A percentile compares a stretch with the other conserved stretches of the same genome.
These are phyloP conservation scores for Ellobius talpinus DNA, from an alignment of 2,113 vertebrate species.

Conservation along the genomic window DNA sequence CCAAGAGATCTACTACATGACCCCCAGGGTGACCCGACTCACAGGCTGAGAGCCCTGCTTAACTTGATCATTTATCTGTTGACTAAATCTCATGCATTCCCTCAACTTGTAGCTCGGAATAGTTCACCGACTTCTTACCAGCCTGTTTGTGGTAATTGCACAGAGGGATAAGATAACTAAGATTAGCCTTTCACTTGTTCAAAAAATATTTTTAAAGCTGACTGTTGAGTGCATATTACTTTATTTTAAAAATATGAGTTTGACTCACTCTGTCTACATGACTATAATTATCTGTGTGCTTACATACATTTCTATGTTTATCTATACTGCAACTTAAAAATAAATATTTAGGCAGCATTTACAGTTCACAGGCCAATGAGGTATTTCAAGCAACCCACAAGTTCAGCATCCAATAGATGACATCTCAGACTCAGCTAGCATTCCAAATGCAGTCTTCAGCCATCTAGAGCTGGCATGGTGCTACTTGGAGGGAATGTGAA, in stretches of 20 bases:
- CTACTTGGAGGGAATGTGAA: conserved; percentile 20
- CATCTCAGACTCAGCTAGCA: not conserved
- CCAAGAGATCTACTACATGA: not conserved
- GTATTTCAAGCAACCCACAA: conserved; percentile 21
- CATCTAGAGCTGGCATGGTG: not conserved
- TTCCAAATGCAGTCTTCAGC: conserved; percentile 15
- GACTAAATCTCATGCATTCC: not conserved
- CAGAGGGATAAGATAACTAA: not conserved
- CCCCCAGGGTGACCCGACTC: not conserved
- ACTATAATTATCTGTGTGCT: not conserved
- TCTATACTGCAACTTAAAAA: conserved; percentile 37
- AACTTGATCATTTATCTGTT: not conserved
- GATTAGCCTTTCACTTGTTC: not conserved
- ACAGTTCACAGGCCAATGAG: conserved; percentile 12
- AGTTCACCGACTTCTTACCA: not conserved
- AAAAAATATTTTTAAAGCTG: conserved; percentile 13
- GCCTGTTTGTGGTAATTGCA: not conserved
- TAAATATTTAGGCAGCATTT: conserved; percentile 58
- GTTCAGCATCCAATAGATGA: conserved; percentile 11
- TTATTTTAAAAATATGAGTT: conserved; percentile 13
- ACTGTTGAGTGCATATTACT: not conserved
- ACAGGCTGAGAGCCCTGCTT: not conserved
- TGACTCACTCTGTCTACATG: not conserved
- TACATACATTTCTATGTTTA: conserved; percentile 18
- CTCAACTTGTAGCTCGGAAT: not conserved